Percentiles rank a stretch among this genome's conserved stretches.
These are phyloP conservation scores for Catharus minimus DNA, from an alignment of 2,113 vertebrate species.

Conservation along the genomic window DNA sequence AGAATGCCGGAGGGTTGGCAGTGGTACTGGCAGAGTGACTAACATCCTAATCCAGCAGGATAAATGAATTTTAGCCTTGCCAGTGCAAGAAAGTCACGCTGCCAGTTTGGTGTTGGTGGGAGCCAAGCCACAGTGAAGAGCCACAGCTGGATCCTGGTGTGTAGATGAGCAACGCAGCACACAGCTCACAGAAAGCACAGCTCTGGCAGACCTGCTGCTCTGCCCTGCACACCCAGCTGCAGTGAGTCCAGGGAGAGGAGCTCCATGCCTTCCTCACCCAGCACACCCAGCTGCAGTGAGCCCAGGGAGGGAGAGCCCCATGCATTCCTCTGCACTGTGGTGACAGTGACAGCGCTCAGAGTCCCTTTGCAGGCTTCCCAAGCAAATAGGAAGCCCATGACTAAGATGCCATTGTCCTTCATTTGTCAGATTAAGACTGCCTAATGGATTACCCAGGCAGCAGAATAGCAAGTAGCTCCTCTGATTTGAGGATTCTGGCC, in stretches of 20 bases:
- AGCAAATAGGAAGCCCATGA: neutral
- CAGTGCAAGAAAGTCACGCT: accelerated
- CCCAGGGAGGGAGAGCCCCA: neutral
- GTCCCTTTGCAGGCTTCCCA: neutral
- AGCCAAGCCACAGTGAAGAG: neutral
- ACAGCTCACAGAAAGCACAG: accelerated
- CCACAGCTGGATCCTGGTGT: accelerated
- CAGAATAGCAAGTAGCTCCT: neutral
- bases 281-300: neutral
- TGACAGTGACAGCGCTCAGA: neutral
- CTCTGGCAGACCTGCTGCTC: neutral
- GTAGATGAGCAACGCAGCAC: accelerated
- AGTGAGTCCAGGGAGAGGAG: neutral
- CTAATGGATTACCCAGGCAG: neutral
- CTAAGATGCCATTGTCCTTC: neutral
- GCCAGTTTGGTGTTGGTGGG: neutral
- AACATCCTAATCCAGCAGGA: neutral
- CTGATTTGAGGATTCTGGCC: neutral
- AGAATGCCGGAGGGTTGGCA: neutral
- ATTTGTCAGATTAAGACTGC: neutral
- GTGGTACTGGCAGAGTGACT: neutral
- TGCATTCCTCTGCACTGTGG: neutral
- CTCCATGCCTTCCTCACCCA: neutral
- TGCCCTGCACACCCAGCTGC: neutral
- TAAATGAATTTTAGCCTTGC: neutral